phyloP scores from a whole-genome alignment of 1,140 invertebrate species.

The Thalassaphorura encarpata region DNA sequence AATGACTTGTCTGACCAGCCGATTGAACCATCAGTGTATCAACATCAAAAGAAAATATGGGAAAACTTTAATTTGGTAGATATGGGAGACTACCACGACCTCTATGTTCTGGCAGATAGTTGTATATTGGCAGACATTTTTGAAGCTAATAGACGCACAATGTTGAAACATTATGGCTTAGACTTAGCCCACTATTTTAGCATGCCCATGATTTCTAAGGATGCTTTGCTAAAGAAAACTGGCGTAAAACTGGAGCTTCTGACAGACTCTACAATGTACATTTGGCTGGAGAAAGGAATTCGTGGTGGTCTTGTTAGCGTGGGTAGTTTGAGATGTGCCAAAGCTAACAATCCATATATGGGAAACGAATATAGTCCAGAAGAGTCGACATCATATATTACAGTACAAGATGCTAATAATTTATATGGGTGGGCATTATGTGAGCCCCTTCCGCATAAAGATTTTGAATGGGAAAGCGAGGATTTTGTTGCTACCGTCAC shows the following conservation, averaged over 20 bases:
- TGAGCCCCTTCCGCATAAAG: too few relatives aligned
- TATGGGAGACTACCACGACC: slow-evolving; percentile 38
- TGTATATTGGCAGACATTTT: slow-evolving; percentile 7
- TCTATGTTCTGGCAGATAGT: slow-evolving; percentile 35
- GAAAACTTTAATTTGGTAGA: slow-evolving; percentile 36
- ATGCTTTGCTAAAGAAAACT: slow-evolving; percentile 2
- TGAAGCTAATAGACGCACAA: not conserved
- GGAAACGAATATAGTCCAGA: slow-evolving; percentile 36
- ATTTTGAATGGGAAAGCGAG: too few relatives aligned
- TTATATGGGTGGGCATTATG: slow-evolving; percentile 25
- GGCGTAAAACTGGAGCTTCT: slow-evolving; percentile 39
- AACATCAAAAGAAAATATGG: slow-evolving; percentile 40
- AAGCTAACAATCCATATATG: slow-evolving; percentile 43
- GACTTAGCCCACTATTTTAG: slow-evolving; percentile 5
- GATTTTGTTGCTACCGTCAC: too few relatives aligned
- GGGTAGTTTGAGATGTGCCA: slow-evolving; percentile 36
- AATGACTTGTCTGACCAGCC: not conserved
- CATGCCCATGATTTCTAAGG: slow-evolving; percentile 1
- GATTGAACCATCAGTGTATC: slow-evolving; percentile 37
- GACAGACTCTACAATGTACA: slow-evolving; percentile 38
- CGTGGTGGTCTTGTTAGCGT: slow-evolving; percentile 35
- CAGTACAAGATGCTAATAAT: slow-evolving; percentile 46
- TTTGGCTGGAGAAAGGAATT: slow-evolving; percentile 37
- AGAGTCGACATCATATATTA: slow-evolving; percentile 36
- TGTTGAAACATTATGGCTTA: slow-evolving; percentile 1